Evolutionary conservation across 2,888 invertebrate species (phyloP).

Genomic region (Noctua janthina): DNA sequence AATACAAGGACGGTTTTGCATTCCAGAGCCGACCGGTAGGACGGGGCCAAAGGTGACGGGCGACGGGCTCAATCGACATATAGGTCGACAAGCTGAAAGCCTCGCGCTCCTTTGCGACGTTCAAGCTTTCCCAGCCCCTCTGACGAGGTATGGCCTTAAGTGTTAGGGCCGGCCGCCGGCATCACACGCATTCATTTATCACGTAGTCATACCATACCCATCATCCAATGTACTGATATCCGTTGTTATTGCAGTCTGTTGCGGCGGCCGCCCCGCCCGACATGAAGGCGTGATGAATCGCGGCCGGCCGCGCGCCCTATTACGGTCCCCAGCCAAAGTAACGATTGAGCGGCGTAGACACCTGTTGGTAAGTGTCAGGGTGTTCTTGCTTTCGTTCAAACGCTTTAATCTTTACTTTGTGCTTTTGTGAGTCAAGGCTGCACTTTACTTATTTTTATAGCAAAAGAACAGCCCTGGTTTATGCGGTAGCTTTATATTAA

Average conservation of each 20-base stretch:
- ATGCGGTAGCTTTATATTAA: conserved; percentile 73
- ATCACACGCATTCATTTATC: conserved; percentile 89
- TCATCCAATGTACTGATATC: conserved; percentile 87
- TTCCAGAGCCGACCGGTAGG: conserved; percentile 93
- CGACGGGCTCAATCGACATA: conserved; percentile 90
- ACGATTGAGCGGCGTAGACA: conserved; percentile 89
- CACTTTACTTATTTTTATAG: conserved; percentile 70
- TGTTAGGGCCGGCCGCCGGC: conserved; percentile 81
- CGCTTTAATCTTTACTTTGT: conserved; percentile 90
- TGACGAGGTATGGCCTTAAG: conserved; percentile 92
- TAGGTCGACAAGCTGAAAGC: conserved; percentile 84
- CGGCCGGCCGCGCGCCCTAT: conserved; percentile 88
- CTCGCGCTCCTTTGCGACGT: conserved; percentile 94
- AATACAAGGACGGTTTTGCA: conserved; percentile 79
- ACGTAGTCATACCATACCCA: conserved; percentile 83
- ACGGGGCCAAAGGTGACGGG: conserved; percentile 92
- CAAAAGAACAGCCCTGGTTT: conserved; percentile 67
- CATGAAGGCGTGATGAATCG: conserved; percentile 88
- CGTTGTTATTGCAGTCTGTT: conserved; percentile 89
- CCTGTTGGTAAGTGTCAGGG: conserved; percentile 90
- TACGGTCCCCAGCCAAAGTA: conserved; percentile 88
- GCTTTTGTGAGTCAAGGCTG: conserved; percentile 85
- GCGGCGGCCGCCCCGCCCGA: conserved; percentile 85
- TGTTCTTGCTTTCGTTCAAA: conserved; percentile 88
- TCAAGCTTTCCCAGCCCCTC: conserved; percentile 94